These are phyloP conservation scores for Cinclus mexicanus DNA, from an alignment of 2,113 vertebrate species.

Conservation along the genomic window DNA sequence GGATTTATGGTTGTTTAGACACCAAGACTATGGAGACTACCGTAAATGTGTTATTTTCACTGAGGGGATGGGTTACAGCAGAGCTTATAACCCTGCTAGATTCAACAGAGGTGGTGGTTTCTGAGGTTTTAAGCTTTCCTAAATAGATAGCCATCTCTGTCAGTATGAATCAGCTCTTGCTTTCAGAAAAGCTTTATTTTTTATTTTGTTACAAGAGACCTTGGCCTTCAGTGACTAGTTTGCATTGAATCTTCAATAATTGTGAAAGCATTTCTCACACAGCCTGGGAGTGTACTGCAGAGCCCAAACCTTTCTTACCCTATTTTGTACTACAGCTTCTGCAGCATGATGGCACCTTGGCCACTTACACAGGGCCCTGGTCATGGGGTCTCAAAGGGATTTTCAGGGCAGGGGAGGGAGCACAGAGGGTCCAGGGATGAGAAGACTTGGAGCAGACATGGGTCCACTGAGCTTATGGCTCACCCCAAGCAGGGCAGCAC, in stretches of 20 bases:
- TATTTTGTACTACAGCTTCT: accelerated
- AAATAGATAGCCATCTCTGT: not conserved
- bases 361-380: accelerated
- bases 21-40: not conserved
- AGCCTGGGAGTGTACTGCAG: not conserved
- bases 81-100: not conserved
- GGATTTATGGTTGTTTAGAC: not conserved
- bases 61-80: not conserved
- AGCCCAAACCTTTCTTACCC: not conserved
- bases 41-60: not conserved
- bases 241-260: slow-evolving; percentile 41
- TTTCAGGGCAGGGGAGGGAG: not conserved
- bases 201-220: not conserved
- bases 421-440: not conserved
- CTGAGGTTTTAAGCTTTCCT: not conserved
- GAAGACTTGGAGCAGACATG: not conserved
- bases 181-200: not conserved
- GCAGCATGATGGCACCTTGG: not conserved
- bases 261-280: not conserved
- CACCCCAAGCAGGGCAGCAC: not conserved
- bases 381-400: accelerated
- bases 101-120: not conserved
- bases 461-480: not conserved
- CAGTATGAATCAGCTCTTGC: not conserved
- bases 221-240: not conserved